Base-by-base conservation (phyloP, 2,113 vertebrate species). In the Seriola rivoliana region DNA sequence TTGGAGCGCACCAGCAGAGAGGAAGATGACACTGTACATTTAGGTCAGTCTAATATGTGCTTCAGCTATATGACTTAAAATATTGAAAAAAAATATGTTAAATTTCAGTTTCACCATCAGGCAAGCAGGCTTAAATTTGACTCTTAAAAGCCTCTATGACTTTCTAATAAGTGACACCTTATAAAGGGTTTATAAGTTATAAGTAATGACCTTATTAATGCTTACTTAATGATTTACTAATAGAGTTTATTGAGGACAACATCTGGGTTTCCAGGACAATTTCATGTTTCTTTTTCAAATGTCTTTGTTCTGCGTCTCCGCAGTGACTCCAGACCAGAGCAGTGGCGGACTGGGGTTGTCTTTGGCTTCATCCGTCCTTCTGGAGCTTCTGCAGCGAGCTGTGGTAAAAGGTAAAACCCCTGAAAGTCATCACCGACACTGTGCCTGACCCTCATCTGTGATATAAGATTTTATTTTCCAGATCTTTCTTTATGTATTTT, bases 1-100 rank as follows among this genome's bases (percentile, higher is more conserved):
- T 29, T 91, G 79, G 80, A 78, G 82, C 89, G 88, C 40, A n/a
- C n/a, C 65, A 78, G 75, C 55, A 85, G 87, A 82, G 78, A 82
- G 5, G 60, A 85, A 1, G 85, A 32, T 5, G 64, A 29, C 40
- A n/a, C 69, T 21, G 29, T 34, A 21, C 63, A 50, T n/a, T 29
- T 44, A 32, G 74, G 88, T 93, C 67, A 59, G 88, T 70, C 3
- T 29, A 13, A n/a, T 10, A 3, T 25, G 25, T 59, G 19, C 38
- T 42, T 34, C 60, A 72, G 60, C 21, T 12, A 21, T 55, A n/a
- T 17, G 9, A 40, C n/a, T 21, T 29, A 29, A 52, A 21, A 48
- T 5, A 16, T 16, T 60, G 23, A 21, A 2, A 21, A 12, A 50
- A 38, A 42, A 17, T 36, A 11, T 1, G 25, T 16, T 1, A 0